A percentile compares a stretch with the other conserved stretches of the same genome.
Conservation (phyloP, 1,140 invertebrate genomes). For the Idris sp. region DNA sequence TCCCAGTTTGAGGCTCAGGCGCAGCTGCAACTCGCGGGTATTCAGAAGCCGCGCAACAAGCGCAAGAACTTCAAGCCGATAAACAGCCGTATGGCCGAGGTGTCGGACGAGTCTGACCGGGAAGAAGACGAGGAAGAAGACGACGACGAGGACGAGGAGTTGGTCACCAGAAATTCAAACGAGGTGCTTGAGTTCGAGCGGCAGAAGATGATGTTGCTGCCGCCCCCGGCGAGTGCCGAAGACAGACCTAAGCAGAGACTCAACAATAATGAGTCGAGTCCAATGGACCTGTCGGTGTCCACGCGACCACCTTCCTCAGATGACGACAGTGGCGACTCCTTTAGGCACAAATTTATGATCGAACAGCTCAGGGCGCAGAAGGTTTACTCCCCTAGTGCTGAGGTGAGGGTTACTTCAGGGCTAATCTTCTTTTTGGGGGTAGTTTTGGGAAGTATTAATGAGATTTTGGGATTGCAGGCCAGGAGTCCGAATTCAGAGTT, state of each 20-base stretch:
- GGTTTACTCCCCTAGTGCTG: slow-evolving; percentile 72
- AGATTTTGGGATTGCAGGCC: slow-evolving; percentile 60
- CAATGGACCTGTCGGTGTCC: slow-evolving; percentile 75
- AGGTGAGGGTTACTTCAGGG: no score
- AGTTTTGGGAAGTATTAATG: no score
- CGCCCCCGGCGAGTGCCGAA: slow-evolving; percentile 62
- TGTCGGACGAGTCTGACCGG: slow-evolving; percentile 74
- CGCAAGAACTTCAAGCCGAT: slow-evolving; percentile 81
- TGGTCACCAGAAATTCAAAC: slow-evolving; percentile 62
- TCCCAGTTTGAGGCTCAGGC: slow-evolving; percentile 72
- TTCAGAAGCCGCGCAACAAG: slow-evolving; percentile 78
- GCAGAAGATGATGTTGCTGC: slow-evolving; percentile 68
- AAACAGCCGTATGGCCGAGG: slow-evolving; percentile 79
- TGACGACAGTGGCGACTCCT: slow-evolving; percentile 75
- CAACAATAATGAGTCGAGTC: slow-evolving; percentile 76
- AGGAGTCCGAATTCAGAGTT: slow-evolving; percentile 75
- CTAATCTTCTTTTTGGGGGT: no score
- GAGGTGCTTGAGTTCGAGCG: slow-evolving; percentile 73
- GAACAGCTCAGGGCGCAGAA: slow-evolving; percentile 75
- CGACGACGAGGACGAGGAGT: slow-evolving; percentile 69
- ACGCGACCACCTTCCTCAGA: slow-evolving; percentile 74
- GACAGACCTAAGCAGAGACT: slow-evolving; percentile 73
- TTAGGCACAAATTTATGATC: slow-evolving; percentile 75
- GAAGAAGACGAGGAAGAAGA: slow-evolving; percentile 69
- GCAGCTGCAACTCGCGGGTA: slow-evolving; percentile 73